Evolutionary conservation across 2,797 vertebrate species (phyloP).

Genomic region (Pempheris klunzingeri): DNA sequence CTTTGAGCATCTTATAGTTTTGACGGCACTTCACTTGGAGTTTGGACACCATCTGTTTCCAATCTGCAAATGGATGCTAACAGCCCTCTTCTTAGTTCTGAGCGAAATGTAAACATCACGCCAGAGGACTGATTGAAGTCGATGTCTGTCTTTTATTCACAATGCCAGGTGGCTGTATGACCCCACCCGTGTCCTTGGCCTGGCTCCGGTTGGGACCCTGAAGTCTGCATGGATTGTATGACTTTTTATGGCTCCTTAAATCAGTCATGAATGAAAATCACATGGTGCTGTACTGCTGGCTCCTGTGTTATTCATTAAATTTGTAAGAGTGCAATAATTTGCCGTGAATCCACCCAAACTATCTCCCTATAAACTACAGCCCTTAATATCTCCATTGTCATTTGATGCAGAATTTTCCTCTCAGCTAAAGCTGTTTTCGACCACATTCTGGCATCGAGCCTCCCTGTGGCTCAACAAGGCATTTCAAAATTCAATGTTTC

Average conservation of each 20-base stretch:
- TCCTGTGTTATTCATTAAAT: slow-evolving; percentile 62
- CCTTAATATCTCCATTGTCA: slow-evolving; percentile 37
- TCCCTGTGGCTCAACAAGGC: slow-evolving; percentile 17
- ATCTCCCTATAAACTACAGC: slow-evolving; percentile 8
- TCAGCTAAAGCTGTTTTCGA: slow-evolving; percentile 30
- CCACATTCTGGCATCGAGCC: slow-evolving; percentile 15
- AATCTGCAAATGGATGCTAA: slow-evolving; percentile 57
- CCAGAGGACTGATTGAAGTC: slow-evolving; percentile 32
- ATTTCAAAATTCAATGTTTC: slow-evolving; percentile 12
- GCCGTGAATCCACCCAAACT: slow-evolving; percentile 38
- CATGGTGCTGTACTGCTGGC: slow-evolving; percentile 42
- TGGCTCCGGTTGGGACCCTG: slow-evolving; percentile 24
- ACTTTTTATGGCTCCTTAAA: slow-evolving; percentile 69
- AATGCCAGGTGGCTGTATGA: slow-evolving; percentile 66
- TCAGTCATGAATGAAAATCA: slow-evolving; percentile 66
- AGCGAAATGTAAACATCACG: slow-evolving; percentile 47
- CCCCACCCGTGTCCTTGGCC: slow-evolving; percentile 66
- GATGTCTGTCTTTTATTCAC: slow-evolving; percentile 53
- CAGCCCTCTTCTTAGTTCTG: slow-evolving; percentile 28
- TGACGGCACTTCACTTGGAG: slow-evolving; percentile 23
- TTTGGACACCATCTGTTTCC: slow-evolving; percentile 66
- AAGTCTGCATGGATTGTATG: slow-evolving; percentile 53
- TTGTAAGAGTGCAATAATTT: slow-evolving; percentile 39
- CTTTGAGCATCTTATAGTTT: slow-evolving; percentile 30
- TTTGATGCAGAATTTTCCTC: slow-evolving; percentile 46